A percentile compares a stretch with the other conserved stretches of the same genome.
Evolutionary conservation across 2,113 vertebrate species (phyloP).

Genomic region (Ictalurus furcatus): DNA sequence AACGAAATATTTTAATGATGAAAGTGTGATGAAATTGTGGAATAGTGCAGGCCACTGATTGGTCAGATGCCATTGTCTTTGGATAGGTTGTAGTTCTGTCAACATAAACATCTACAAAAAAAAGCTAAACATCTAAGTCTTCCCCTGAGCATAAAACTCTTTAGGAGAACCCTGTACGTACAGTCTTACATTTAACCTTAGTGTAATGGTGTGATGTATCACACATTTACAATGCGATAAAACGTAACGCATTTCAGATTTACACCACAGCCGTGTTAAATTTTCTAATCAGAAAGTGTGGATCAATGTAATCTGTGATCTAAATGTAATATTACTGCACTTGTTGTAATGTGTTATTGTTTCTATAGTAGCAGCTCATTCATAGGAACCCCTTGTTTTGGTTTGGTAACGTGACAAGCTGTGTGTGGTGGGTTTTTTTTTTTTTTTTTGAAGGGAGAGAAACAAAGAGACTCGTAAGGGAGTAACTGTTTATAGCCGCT

Average conservation of each 20-base stretch:
- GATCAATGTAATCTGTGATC: background rate
- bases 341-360: background rate
- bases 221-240: background rate
- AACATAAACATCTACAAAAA: background rate
- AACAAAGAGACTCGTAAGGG: background rate
- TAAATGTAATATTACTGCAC: background rate
- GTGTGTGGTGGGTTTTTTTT: background rate
- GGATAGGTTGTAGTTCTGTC: background rate
- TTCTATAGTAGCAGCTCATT: background rate
- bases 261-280: background rate
- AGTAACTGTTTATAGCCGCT: background rate
- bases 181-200: too few relatives aligned
- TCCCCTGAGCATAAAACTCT: background rate
- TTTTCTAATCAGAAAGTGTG: background rate
- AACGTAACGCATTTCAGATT: background rate
- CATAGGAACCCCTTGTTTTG: background rate
- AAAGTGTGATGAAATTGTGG: background rate
- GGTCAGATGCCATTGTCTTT: background rate
- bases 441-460: background rate
- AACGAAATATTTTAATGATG: background rate
- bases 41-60: background rate
- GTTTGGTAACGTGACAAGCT: background rate
- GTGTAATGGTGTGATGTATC: background rate
- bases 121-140: too few relatives aligned
- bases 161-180: too few relatives aligned